Conservation (phyloP, 2,797 vertebrate species). For the Delichon dasypus region DNA sequence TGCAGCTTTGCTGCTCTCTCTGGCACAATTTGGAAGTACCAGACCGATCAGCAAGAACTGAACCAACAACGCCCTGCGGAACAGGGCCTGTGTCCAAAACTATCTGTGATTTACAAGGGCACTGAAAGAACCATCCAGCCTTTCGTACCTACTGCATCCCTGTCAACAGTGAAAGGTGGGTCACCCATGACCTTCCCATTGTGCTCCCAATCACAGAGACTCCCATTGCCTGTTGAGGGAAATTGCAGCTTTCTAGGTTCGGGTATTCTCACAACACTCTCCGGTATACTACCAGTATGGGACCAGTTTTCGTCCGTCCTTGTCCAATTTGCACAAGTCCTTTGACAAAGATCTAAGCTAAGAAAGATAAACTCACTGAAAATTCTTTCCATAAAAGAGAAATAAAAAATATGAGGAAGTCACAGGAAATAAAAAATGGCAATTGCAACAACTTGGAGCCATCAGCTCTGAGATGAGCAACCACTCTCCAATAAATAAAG, state of each 20-base stretch:
- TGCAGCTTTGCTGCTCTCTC: background rate
- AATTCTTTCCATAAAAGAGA: background rate
- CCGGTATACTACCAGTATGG: background rate
- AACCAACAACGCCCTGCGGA: background rate
- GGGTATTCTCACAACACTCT: fast-evolving
- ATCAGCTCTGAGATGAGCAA: background rate
- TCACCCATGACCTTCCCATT: fast-evolving
- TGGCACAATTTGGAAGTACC: background rate
- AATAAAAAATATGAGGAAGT: background rate
- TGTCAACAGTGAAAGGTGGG: background rate
- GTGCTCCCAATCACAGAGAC: background rate
- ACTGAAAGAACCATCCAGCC: background rate
- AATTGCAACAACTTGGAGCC: background rate
- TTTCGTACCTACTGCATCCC: background rate
- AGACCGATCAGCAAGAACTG: background rate
- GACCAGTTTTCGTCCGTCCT: background rate
- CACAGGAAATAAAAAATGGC: background rate
- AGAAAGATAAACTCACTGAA: background rate
- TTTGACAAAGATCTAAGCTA: background rate
- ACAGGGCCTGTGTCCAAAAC: background rate
- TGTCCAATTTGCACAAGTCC: background rate
- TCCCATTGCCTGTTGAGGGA: fast-evolving
- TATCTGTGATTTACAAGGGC: background rate
- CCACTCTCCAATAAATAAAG: background rate
- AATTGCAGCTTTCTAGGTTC: background rate